Evolutionary conservation across 2,113 vertebrate species (phyloP), one percentile per base, ranked within the genome.

Genomic region (Pachyramphus minor): DNA sequence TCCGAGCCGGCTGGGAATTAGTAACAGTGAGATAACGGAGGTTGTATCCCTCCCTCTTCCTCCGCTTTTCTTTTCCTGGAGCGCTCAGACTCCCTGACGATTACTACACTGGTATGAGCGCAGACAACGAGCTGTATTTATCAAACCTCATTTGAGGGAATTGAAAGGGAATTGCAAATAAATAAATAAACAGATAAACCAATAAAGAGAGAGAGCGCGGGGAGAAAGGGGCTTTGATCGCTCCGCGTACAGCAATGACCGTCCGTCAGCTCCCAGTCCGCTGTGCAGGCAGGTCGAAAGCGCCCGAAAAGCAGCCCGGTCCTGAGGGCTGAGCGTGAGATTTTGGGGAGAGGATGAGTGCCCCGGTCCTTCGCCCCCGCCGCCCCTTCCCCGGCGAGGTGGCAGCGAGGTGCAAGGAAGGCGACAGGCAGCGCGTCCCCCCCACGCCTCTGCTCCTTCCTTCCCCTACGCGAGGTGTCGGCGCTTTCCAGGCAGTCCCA

Each of bases 1-100:
- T 81, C 79, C 56, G 66, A 90, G 78, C 59, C 93, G 91, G 76
- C 79, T 92, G 95, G 88, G 94, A 96, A 93, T 96, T 85, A 79
- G 87, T 84, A 96, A 76, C 85, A 75, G 84, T 33, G 93, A 93
- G 92, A 95, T 58, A 78, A 55, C 62, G 71, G 59, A 67, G 96
- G 87, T 84, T 93, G 69, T 35, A 93, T 89, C 66, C 83, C 84
- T 83, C 80, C 63, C 76, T 95, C 83, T 88, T 69, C 79, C 85
- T 50, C 60, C 17, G 35, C 83, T 81, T 37, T 80, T 31, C 76
- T 76, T 62, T 76, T 41, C 31, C 62, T 30, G 81, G 63, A 77
- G 68, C 31, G 19, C 60, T 90, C 49, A 91, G 91, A 27, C 27
- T 21, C 75, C 50, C 35, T 55, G 84, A 83, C 53, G 73, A 30